Conservation (phyloP, 2,113 vertebrate genomes). For the Marmota flaviventris region DNA sequence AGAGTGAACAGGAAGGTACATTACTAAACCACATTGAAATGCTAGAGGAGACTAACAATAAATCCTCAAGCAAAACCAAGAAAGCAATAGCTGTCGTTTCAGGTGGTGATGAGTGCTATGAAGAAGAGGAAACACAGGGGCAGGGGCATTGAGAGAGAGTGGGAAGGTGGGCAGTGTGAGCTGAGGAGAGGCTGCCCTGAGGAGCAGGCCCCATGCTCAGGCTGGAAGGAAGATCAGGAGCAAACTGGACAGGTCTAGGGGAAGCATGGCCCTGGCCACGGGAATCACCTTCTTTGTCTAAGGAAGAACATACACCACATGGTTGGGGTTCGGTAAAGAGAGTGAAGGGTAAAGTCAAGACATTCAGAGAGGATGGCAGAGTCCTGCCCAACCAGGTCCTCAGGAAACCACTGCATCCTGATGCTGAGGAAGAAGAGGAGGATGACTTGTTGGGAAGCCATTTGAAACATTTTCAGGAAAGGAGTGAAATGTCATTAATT, state of each 20-base stretch:
- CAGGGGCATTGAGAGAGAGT: not conserved
- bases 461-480: not conserved
- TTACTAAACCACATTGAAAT: not conserved
- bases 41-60: not conserved
- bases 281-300: too few species aligned
- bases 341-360: not conserved
- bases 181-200: not conserved
- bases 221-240: not conserved
- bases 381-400: too few species aligned
- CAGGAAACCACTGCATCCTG: too few species aligned
- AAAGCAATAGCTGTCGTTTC: not conserved
- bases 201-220: not conserved
- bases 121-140: not conserved
- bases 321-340: not conserved
- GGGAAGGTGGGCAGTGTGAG: accelerated
- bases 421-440: accelerated
- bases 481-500: not conserved
- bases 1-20: not conserved
- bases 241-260: not conserved
- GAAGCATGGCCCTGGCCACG: too few species aligned
- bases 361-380: not conserved
- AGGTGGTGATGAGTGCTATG: not conserved
- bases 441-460: not conserved
- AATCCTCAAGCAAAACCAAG: not conserved
- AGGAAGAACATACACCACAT: not conserved